Evolutionary conservation across 2,888 invertebrate genomes (phyloP), one percentile per base, ranked within the genome.

Genomic region (Neria commutata): DNA sequence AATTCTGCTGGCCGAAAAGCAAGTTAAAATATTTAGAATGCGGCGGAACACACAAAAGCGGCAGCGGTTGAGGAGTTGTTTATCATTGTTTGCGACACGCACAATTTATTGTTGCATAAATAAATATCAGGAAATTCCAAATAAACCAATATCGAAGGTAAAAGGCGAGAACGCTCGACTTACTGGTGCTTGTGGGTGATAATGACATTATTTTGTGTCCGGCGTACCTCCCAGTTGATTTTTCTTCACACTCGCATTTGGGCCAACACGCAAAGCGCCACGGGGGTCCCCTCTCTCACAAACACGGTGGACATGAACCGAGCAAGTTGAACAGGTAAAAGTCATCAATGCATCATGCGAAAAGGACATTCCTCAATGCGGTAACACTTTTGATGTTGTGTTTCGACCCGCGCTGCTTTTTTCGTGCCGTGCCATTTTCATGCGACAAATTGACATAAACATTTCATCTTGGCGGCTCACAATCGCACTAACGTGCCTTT

Each of bases 51-150:
- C 16, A n/a, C 25, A 71, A 70, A 56, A 55, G 57, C 61, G 61
- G 68, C n/a, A 58, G 63, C 56, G 49, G 70, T 69, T 70, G 73
- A 74, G 69, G 67, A 70, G 67, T 68, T 76, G 72, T 72, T 77
- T 75, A 75, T 73, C 71, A 72, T 69, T 75, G 73, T 76, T 75
- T 71, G 72, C 68, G 71, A 72, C 68, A 70, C 69, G 69, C 72
- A 70, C 70, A 56, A 61, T 61, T 65, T 65, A 60, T 63, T 58
- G 47, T 62, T 58, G 56, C 58, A 59, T 58, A 59, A 64, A 59
- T 57, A 60, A 45, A 57, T 42, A 24, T 45, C 23, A 42, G 16
- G 21, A 23, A 53, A 45, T 56, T 53, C 60, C 56, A 50, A 54
- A 60, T 50, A 54, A 56, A 40, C 37, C 29, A 19, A 42, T 19